Evolutionary conservation across 2,888 invertebrate genomes (phyloP), one percentile per base, ranked within the genome.

Genomic region (Cosmia trapezina): DNA sequence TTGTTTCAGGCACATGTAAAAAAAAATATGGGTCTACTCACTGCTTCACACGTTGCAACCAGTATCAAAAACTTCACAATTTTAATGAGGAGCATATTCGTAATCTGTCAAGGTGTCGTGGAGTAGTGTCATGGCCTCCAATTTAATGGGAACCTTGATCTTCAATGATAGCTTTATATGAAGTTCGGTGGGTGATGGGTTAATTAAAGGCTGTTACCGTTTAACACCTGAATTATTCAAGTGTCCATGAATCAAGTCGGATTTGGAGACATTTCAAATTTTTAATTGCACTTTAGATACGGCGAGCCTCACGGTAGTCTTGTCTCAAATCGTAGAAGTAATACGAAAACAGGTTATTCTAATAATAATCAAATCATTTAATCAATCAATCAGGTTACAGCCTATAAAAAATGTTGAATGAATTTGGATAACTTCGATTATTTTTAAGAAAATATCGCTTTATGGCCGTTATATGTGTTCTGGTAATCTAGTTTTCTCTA

Each of bases 11-110:
- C 53, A 7, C 22, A 22, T 7, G 6, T 28, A 54, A 54, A 54
- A 28, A 54, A 54, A 54, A 28, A 28, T 14, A 54, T 28, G 14
- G 28, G 14, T 54, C 41, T 67, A 90, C 94, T 92, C 87, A 95
- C 95, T 84, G 94, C 94, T 70, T 94, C 88, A 88, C 93, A 91
- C 37, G 89, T 74, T 14, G 89, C 78, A 51, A 93, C 22, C 47
- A 93, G 43, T 62, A 93, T 65, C 65, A 94, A 86, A 79, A 93
- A 91, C 80, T 91, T 92, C 1, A 90, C 78, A 54, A 93, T 70
- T 3, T 78, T 75, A 43, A 88, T 74, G 53, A 93, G 76, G 74
- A 91, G 81, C 93, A 92, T 93, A 75, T 78, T 89, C 76, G 64
- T 68, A 69, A 57, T 65, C 43, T 68, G 73, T 68, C 33, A 63